phyloP scores from a whole-genome alignment of 2,888 invertebrate genomes.

The Erpobdella octoculata region DNA sequence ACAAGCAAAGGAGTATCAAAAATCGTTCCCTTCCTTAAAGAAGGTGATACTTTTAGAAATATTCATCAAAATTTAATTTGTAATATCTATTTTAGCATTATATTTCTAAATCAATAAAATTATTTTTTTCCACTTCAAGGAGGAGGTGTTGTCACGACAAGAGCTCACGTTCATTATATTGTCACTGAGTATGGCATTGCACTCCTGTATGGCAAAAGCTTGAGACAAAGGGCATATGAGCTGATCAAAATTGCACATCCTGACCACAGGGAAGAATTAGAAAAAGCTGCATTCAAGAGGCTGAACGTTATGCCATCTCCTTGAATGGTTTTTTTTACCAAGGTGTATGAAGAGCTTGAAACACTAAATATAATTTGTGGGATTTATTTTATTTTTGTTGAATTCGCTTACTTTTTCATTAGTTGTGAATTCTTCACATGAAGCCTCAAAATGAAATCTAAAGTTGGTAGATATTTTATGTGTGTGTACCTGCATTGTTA shows the following conservation, averaged over 20 bases:
- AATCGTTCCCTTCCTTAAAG: constrained; percentile 72
- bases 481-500: too few relatives aligned
- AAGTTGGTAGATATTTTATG: too few relatives aligned
- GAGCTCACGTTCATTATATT: constrained; percentile 84
- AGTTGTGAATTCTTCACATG: too few relatives aligned
- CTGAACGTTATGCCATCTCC: constrained; percentile 55
- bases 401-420: too few relatives aligned
- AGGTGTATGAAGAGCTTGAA: too few relatives aligned
- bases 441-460: too few relatives aligned
- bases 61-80: background rate
- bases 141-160: constrained; percentile 83
- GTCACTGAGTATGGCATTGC: constrained; percentile 89
- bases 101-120: background rate
- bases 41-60: constrained; percentile 56
- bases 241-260: constrained; percentile 84
- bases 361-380: too few relatives aligned
- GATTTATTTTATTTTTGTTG: too few relatives aligned
- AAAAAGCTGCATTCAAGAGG: constrained; percentile 75
- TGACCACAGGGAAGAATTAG: constrained; percentile 67
- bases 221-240: constrained; percentile 79
- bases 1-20: constrained; percentile 71
- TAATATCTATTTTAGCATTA: background rate
- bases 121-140: constrained; percentile 57
- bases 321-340: background rate
- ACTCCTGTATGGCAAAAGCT: constrained; percentile 75